phyloP scores from a whole-genome alignment of 2,113 vertebrate genomes.

The Actenoides lindsayi region DNA sequence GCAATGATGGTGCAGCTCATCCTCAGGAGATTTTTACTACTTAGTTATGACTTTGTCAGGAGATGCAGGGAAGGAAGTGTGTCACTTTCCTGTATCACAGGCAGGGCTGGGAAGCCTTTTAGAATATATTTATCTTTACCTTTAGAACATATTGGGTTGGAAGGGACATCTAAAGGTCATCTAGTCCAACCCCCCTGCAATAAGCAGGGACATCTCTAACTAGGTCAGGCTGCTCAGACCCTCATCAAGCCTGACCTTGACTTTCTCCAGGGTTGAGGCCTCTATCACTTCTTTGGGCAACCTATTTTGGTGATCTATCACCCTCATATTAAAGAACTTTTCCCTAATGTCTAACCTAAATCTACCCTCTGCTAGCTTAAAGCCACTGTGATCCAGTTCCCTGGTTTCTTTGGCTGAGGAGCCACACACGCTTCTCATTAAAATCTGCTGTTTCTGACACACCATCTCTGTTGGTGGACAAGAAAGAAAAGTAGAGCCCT shows the following conservation, averaged over 20 bases:
- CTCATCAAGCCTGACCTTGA: too few species aligned
- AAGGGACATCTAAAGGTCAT: too few species aligned
- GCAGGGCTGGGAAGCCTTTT: not conserved
- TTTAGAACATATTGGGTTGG: too few species aligned
- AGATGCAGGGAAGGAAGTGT: not conserved
- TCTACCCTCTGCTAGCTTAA: not conserved
- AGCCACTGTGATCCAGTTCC: not conserved
- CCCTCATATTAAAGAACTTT: too few species aligned
- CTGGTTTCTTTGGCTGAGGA: not conserved
- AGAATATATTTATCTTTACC: too few species aligned
- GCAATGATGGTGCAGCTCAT: not conserved
- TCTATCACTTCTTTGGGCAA: too few species aligned
- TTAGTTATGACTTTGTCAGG: not conserved
- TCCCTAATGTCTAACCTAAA: too few species aligned
- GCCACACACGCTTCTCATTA: not conserved
- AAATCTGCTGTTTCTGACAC: not conserved
- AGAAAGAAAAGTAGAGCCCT: not conserved
- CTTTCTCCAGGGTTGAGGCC: too few species aligned
- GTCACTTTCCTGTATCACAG: not conserved
- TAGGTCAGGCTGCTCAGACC: too few species aligned
- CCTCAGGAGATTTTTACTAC: not conserved
- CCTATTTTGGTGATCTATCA: too few species aligned
- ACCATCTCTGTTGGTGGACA: not conserved
- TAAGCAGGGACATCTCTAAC: too few species aligned
- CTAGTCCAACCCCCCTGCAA: too few species aligned